These are phyloP conservation scores for Dorcus parallelipipedus DNA, from an alignment of 2,888 invertebrate species.

Conservation along the genomic window DNA sequence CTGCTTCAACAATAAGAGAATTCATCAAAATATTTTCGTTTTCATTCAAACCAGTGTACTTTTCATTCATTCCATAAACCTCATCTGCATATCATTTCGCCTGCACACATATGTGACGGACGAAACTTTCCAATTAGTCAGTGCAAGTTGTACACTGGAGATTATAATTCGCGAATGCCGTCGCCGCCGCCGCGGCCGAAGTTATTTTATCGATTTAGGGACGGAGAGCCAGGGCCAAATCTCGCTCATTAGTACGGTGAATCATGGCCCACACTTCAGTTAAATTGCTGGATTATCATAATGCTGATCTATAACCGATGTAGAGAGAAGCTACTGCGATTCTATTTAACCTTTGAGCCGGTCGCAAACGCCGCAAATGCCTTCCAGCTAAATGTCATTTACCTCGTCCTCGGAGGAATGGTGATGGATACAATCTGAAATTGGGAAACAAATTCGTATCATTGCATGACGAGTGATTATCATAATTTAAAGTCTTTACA, in stretches of 20 bases:
- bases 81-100: too few relatives aligned
- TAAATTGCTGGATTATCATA: slow-evolving; percentile 28
- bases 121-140: slow-evolving; percentile 4
- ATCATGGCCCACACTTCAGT: slow-evolving; percentile 27
- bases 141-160: background rate
- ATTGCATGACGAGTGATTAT: too few relatives aligned
- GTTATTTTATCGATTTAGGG: slow-evolving; percentile 27
- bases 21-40: too few relatives aligned
- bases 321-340: background rate
- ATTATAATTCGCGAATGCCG: slow-evolving; percentile 12
- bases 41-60: too few relatives aligned
- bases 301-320: slow-evolving; percentile 23
- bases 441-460: too few relatives aligned
- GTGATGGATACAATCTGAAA: too few relatives aligned
- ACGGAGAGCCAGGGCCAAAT: slow-evolving; percentile 22
- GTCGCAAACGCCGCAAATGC: background rate
- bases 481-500: too few relatives aligned
- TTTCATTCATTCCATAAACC: too few relatives aligned
- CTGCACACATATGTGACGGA: background rate
- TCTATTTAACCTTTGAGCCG: background rate
- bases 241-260: slow-evolving; percentile 29
- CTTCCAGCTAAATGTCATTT: background rate
- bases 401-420: too few relatives aligned
- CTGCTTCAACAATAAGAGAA: too few relatives aligned
- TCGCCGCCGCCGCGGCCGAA: slow-evolving; percentile 12